Base-by-base conservation (phyloP, 1,140 invertebrate genomes). In the Latrodectus geometricus region DNA sequence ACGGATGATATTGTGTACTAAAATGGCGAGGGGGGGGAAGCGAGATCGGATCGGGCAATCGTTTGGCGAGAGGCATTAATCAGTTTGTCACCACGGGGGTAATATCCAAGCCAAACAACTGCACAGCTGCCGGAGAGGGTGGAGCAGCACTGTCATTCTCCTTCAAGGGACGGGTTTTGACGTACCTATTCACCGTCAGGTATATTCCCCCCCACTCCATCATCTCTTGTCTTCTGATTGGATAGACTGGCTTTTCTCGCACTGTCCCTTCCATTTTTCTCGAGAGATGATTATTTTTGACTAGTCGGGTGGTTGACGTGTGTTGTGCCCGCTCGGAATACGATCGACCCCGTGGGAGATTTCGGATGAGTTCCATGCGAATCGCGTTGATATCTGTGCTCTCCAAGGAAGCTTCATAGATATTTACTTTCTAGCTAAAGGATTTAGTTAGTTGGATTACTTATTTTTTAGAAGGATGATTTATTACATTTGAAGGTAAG, bases 1-100 rank as follows among this genome's bases (percentile, higher is more conserved):
- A 61, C 54, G 11, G 54, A 61, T 17, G 54, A 61, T 61, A 14
- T 17, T 35, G 35, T 35, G 35, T 35, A 35, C 35, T 35, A 5
- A 35, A 35, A 35, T 35, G 35, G 35, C 8, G 17, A 4, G 3
- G 54, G 17, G 17, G 54, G 54, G 54, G 8, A 11, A 14, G 54
- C 8, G 11, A 11, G 54, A 61, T 61, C 54, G 21, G 20, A 70
- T 65, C 48, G 65, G 76, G n/a, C 61, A 49, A 52, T 79, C 15
- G 61, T 79, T 68, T 56, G 54, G 23, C 21, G 54, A 17, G 20
- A 8, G 76, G 56, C 76, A 73, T 84, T 84, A 84, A 84, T 84
- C 82, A 84, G 56, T 84, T 84, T 84, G 82, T 84, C 82, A 84
- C 82, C 73, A 84, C n/a, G 56, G 73, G 61, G 78, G 68, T 84